Conservation (phyloP, 1,140 invertebrate genomes). For the Papilio xuthus region DNA sequence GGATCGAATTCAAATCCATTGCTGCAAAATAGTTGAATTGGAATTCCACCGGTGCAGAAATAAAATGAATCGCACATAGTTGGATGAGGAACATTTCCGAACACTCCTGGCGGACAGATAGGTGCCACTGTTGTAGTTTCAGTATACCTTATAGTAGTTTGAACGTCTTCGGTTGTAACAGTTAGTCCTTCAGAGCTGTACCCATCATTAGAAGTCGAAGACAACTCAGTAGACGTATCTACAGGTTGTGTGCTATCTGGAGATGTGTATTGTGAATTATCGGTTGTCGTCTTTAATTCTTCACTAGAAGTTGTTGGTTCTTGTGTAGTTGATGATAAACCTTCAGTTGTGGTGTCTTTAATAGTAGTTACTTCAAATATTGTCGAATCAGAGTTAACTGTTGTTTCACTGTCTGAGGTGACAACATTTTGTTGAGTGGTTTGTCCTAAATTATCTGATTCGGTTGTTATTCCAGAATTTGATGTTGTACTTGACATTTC, state of each 20-base stretch:
- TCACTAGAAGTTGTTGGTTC: neutral
- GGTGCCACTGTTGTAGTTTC: slow-evolving; percentile 9
- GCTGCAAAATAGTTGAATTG: slow-evolving; percentile 49
- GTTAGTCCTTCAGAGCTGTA: neutral
- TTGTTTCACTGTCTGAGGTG: neutral
- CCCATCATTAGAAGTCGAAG: neutral
- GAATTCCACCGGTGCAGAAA: slow-evolving; percentile 49
- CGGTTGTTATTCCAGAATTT: neutral
- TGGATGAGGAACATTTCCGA: slow-evolving; percentile 53
- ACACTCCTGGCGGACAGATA: slow-evolving; percentile 46
- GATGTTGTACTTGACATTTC: neutral
- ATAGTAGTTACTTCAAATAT: slow-evolving; percentile 1
- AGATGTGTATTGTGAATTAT: neutral
- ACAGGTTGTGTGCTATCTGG: neutral
- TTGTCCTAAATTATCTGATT: neutral
- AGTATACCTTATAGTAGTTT: neutral
- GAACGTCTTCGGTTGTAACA: neutral
- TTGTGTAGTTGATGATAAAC: neutral
- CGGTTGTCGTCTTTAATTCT: neutral
- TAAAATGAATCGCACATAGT: slow-evolving; percentile 53
- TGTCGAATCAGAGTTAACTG: neutral
- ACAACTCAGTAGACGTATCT: neutral
- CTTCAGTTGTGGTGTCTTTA: neutral
- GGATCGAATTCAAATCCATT: slow-evolving; percentile 57
- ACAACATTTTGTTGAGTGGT: neutral